phyloP scores from a whole-genome alignment of 2,113 vertebrate species.

The Xenotilapia longispinis region DNA sequence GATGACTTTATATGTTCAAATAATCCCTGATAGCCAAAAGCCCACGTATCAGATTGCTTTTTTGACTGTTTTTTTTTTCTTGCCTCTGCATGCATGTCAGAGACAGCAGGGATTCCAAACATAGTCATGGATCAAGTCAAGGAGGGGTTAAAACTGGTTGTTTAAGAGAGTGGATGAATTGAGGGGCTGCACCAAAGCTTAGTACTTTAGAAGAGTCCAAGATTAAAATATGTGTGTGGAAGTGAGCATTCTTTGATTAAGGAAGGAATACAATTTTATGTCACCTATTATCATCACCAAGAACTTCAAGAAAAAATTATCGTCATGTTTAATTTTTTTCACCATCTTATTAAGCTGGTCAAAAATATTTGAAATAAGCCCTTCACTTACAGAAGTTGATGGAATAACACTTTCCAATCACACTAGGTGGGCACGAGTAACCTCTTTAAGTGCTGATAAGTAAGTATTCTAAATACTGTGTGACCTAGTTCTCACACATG shows the following conservation, averaged over 20 bases:
- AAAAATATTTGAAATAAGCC: not conserved
- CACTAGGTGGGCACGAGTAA: conserved; percentile 46
- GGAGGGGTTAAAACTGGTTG: not conserved
- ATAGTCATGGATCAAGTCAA: not conserved
- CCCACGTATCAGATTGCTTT: not conserved
- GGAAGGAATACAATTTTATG: not conserved
- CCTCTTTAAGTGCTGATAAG: conserved; percentile 40
- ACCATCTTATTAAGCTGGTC: not conserved
- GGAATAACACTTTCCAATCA: not conserved
- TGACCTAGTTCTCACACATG: conserved; percentile 61
- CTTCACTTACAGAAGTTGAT: not conserved
- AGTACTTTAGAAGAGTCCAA: not conserved
- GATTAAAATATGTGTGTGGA: not conserved
- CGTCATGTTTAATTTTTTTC: not conserved
- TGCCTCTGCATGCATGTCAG: not conserved
- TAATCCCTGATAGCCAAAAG: not conserved
- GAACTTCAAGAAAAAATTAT: not conserved
- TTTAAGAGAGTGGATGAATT: not conserved
- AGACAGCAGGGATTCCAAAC: not conserved
- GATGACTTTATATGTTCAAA: not conserved
- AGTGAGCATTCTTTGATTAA: not conserved
- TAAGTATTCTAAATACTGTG: conserved; percentile 44
- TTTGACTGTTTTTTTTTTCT: not conserved
- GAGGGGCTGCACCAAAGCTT: not conserved
- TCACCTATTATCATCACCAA: not conserved